These are phyloP conservation scores for Iselma pallidipennis DNA, from an alignment of 2,888 invertebrate species.

Conservation along the genomic window DNA sequence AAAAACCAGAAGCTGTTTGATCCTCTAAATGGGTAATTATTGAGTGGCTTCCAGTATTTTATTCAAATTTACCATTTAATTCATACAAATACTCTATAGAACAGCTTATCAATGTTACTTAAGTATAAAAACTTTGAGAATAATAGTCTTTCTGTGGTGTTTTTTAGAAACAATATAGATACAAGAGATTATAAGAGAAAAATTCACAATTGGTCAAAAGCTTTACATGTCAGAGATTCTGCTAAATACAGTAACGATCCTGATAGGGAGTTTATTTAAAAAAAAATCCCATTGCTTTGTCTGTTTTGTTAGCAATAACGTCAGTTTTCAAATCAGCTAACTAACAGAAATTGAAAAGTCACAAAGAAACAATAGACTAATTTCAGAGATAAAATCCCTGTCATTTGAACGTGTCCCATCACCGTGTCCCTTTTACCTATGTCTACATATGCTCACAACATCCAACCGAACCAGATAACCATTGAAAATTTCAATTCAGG, in stretches of 20 bases:
- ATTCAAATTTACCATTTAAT: not conserved
- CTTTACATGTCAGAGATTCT: too few species aligned
- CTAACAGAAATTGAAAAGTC: not conserved
- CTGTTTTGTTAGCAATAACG: not conserved
- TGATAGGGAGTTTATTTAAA: too few species aligned
- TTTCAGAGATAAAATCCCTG: not conserved
- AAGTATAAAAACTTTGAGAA: too few species aligned
- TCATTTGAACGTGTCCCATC: not conserved
- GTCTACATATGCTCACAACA: slow-evolving; percentile 2
- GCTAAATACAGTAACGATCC: too few species aligned
- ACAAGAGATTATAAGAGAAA: too few species aligned
- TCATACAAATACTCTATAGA: not conserved
- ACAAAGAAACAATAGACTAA: not conserved
- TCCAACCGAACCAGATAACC: slow-evolving; percentile 39
- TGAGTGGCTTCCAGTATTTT: not conserved
- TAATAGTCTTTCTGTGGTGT: not conserved
- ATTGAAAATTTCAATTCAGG: slow-evolving; percentile 41
- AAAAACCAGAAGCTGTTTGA: not conserved
- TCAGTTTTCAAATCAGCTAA: not conserved
- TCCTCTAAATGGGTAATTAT: not conserved
- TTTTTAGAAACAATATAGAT: too few species aligned
- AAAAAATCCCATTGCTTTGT: too few species aligned
- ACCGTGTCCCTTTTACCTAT: not conserved
- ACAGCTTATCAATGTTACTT: too few species aligned
- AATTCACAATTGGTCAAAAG: too few species aligned